These are phyloP conservation scores for Ariopsis seemanni DNA, from an alignment of 2,113 vertebrate genomes.

Conservation along the genomic window DNA sequence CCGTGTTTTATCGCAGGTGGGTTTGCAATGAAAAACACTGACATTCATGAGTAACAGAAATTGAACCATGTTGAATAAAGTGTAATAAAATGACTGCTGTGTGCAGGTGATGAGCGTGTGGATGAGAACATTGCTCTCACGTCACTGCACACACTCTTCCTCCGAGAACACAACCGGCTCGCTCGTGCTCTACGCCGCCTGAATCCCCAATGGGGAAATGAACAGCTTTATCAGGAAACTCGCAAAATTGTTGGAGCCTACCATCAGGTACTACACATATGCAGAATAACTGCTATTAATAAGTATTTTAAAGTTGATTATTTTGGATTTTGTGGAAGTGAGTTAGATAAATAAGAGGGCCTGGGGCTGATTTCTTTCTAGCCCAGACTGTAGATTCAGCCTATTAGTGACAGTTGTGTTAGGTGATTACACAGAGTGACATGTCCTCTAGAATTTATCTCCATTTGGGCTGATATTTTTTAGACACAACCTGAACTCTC, in stretches of 20 bases:
- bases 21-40: conserved; percentile 23
- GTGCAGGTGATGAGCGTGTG: conserved; percentile 71
- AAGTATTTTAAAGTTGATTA: background rate
- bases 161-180: conserved; percentile 78
- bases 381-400: background rate
- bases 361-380: conserved; percentile 10
- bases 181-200: conserved; percentile 65
- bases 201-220: conserved; percentile 72
- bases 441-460: no score
- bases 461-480: no score
- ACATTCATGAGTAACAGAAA: background rate
- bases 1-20: conserved; percentile 74
- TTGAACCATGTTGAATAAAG: background rate
- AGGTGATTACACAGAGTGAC: no score
- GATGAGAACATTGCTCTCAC: conserved; percentile 73
- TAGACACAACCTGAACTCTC: no score
- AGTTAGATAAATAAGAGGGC: background rate
- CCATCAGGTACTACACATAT: conserved; percentile 64
- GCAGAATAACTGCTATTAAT: background rate
- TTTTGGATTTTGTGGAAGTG: background rate
- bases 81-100: background rate
- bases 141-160: conserved; percentile 71
- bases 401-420: background rate
- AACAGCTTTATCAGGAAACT: conserved; percentile 73
- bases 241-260: conserved; percentile 77